A percentile compares a stretch with the other conserved stretches of the same genome.
phyloP scores from a whole-genome alignment of 2,888 invertebrate species.

The Coenonympha glycerion region DNA sequence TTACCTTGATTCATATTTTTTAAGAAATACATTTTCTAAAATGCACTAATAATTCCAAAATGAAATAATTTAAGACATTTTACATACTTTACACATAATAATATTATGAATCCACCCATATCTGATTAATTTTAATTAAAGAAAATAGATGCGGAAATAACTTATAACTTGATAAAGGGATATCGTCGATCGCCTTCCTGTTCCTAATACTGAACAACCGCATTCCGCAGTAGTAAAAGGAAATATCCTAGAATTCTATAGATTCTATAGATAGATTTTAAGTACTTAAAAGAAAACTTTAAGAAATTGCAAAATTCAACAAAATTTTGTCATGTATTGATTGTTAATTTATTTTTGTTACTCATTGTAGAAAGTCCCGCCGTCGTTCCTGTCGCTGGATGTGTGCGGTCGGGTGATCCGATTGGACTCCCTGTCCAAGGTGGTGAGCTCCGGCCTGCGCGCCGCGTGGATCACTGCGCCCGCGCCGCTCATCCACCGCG shows the following conservation, averaged over 20 bases:
- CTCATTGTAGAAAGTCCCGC: constrained; percentile 69
- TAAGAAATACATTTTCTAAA: too few species aligned
- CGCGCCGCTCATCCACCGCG: constrained; percentile 74
- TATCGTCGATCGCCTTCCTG: background rate
- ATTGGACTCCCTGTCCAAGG: constrained; percentile 86
- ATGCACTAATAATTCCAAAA: too few species aligned
- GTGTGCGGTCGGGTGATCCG: constrained; percentile 84
- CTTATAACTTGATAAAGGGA: background rate
- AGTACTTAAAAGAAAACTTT: too few species aligned
- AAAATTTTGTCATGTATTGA: too few species aligned
- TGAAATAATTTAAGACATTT: too few species aligned
- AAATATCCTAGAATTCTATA: too few species aligned
- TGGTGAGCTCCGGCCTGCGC: constrained; percentile 82
- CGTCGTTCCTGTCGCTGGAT: constrained; percentile 84
- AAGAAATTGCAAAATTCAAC: too few species aligned
- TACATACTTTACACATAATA: too few species aligned
- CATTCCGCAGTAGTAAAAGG: background rate
- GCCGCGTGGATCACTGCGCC: constrained; percentile 85
- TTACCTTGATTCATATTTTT: too few species aligned
- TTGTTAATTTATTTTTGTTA: too few species aligned
- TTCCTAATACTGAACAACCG: background rate
- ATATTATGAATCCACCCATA: background rate
- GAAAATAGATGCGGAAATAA: background rate
- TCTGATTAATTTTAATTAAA: background rate
- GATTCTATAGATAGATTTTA: too few species aligned